phyloP scores from a whole-genome alignment of 2,888 invertebrate species.

The Zootermopsis nevadensis region DNA sequence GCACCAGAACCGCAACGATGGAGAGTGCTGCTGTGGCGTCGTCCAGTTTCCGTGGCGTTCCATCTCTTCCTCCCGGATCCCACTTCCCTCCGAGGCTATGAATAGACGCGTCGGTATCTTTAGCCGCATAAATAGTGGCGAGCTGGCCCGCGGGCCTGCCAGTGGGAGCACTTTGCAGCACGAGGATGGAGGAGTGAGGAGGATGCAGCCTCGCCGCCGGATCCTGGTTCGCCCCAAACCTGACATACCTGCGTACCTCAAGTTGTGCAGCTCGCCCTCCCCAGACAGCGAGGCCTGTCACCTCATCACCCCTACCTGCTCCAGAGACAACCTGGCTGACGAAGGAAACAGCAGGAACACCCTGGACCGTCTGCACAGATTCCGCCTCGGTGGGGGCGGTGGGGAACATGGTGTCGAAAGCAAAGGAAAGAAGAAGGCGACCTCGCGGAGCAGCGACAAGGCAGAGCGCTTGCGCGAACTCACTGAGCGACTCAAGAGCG shows the following conservation, averaged over 20 bases:
- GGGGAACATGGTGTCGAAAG: slow-evolving; percentile 60
- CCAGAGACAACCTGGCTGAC: slow-evolving; percentile 54
- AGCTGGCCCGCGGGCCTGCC: slow-evolving; percentile 45
- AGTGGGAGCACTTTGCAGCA: slow-evolving; percentile 58
- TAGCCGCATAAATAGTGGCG: slow-evolving; percentile 52
- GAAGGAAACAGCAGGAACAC: slow-evolving; percentile 68
- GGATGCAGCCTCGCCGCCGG: slow-evolving; percentile 59
- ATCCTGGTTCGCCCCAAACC: slow-evolving; percentile 61
- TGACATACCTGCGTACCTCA: slow-evolving; percentile 53
- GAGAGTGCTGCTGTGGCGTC: slow-evolving; percentile 56
- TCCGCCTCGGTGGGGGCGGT: slow-evolving; percentile 73
- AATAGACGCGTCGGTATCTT: slow-evolving; percentile 56
- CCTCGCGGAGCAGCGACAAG: slow-evolving; percentile 67
- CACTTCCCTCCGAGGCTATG: slow-evolving; percentile 53
- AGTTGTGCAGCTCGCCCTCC: slow-evolving; percentile 44
- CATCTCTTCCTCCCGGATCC: slow-evolving; percentile 51
- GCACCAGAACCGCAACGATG: slow-evolving; percentile 44
- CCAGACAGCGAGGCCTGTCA: slow-evolving; percentile 44
- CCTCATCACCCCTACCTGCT: slow-evolving; percentile 57
- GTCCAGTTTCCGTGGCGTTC: slow-evolving; percentile 51
- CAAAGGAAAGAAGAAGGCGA: slow-evolving; percentile 62
- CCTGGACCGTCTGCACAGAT: slow-evolving; percentile 85
- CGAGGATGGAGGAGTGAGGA: slow-evolving; percentile 64
- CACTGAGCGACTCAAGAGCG: slow-evolving; percentile 80
- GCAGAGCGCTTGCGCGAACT: slow-evolving; percentile 79